Percentiles rank a stretch among this genome's conserved stretches.
Conservation (phyloP, 2,888 invertebrate genomes). For the Chrysodeixis includens region DNA sequence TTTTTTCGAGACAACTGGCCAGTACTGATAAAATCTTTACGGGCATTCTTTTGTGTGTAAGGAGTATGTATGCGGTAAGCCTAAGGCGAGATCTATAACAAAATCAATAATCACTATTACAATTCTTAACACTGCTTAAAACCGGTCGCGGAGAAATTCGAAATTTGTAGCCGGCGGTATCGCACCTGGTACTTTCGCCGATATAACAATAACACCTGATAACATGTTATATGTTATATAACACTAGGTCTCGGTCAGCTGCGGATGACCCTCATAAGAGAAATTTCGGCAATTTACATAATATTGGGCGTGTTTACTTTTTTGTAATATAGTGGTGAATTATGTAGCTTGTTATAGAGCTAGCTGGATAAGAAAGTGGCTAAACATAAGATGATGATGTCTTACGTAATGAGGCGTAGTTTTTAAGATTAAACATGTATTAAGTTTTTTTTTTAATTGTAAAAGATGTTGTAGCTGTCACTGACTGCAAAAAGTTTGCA, state of each 20-base stretch:
- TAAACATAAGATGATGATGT: background rate
- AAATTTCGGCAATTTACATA: slow-evolving; percentile 62
- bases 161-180: slow-evolving; percentile 66
- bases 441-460: too few relatives aligned
- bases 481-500: too few relatives aligned
- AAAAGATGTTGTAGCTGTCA: too few relatives aligned
- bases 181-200: slow-evolving; percentile 80
- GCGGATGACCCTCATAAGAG: slow-evolving; percentile 66
- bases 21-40: slow-evolving; percentile 34
- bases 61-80: slow-evolving; percentile 30
- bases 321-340: slow-evolving; percentile 34
- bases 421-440: background rate
- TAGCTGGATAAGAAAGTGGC: slow-evolving; percentile 30
- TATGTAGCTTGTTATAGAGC: slow-evolving; percentile 22
- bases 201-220: slow-evolving; percentile 64
- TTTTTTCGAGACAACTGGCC: background rate
- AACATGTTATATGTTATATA: slow-evolving; percentile 69
- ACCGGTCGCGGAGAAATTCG: slow-evolving; percentile 82
- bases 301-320: slow-evolving; percentile 50
- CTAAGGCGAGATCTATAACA: slow-evolving; percentile 28
- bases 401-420: background rate
- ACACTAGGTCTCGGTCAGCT: slow-evolving; percentile 81
- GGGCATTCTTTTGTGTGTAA: background rate
- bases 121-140: slow-evolving; percentile 47
- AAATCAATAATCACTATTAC: slow-evolving; percentile 45